Percentiles rank a stretch among this genome's conserved stretches.
Conservation (phyloP, 2,797 vertebrate species). For the Amphiprion clarkii region DNA sequence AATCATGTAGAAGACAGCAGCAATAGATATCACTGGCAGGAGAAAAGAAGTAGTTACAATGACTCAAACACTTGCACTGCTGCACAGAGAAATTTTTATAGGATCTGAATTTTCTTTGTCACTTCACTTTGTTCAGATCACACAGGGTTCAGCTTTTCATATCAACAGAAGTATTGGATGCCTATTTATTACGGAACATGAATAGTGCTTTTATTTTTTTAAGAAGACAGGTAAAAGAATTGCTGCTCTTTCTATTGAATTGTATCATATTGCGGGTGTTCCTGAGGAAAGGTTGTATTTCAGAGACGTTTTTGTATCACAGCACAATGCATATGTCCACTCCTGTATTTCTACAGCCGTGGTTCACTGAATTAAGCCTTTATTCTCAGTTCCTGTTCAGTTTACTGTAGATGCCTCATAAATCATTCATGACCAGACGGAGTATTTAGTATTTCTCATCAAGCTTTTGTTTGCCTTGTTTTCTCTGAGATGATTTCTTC, state of each 20-base stretch:
- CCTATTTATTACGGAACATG: background rate
- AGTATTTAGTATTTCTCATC: constrained; percentile 55
- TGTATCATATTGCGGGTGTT: background rate
- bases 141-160: background rate
- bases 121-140: background rate
- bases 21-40: background rate
- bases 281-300: background rate
- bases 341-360: constrained; percentile 6
- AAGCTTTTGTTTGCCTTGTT: constrained; percentile 62
- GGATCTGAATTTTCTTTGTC: background rate
- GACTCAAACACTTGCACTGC: background rate
- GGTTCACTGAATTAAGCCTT: constrained; percentile 36
- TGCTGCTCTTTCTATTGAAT: background rate
- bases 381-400: constrained; percentile 34
- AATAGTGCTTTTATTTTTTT: background rate
- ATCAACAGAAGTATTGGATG: background rate
- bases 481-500: constrained; percentile 41
- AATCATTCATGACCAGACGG: constrained; percentile 67
- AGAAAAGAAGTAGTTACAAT: background rate
- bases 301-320: background rate
- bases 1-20: background rate
- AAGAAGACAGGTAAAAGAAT: background rate
- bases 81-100: background rate
- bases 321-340: constrained; percentile 1
- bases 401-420: constrained; percentile 44